Conservation (phyloP, 2,888 invertebrate species). For the Cristatella mucedo region DNA sequence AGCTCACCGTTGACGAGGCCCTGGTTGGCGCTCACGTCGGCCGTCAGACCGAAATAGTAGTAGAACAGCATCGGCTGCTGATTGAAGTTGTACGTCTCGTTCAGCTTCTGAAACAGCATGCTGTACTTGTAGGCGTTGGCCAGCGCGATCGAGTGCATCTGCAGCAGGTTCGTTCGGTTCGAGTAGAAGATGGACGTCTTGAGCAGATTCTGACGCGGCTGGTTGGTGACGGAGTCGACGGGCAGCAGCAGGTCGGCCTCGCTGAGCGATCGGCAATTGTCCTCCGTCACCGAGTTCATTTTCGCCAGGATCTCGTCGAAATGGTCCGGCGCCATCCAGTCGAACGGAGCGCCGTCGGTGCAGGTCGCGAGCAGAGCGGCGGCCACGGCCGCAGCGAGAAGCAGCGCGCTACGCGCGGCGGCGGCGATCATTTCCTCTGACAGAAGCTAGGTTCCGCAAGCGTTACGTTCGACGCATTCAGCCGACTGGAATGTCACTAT, state of each 20-base stretch:
- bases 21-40: slow-evolving; percentile 81
- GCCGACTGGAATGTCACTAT: too few relatives aligned
- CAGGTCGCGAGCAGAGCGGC: neutral
- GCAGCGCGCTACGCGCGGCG: too few relatives aligned
- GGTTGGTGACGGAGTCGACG: slow-evolving; percentile 66
- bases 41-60: slow-evolving; percentile 79
- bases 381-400: neutral
- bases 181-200: slow-evolving; percentile 57
- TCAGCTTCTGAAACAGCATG: slow-evolving; percentile 25
- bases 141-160: slow-evolving; percentile 89
- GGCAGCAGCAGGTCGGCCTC: slow-evolving; percentile 66
- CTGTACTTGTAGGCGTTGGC: slow-evolving; percentile 68
- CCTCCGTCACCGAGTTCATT: slow-evolving; percentile 64
- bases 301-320: slow-evolving; percentile 72
- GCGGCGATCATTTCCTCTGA: too few relatives aligned
- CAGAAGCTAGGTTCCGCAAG: too few relatives aligned
- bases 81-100: slow-evolving; percentile 44
- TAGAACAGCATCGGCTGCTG: slow-evolving; percentile 97
- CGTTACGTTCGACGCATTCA: too few relatives aligned
- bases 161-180: slow-evolving; percentile 76
- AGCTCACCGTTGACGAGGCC: slow-evolving; percentile 50
- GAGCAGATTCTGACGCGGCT: slow-evolving; percentile 40
- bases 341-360: slow-evolving; percentile 35
- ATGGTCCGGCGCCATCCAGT: slow-evolving; percentile 75
- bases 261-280: slow-evolving; percentile 79